phyloP scores from a whole-genome alignment of 2,797 vertebrate species.

The Loris lydekkerianus region DNA sequence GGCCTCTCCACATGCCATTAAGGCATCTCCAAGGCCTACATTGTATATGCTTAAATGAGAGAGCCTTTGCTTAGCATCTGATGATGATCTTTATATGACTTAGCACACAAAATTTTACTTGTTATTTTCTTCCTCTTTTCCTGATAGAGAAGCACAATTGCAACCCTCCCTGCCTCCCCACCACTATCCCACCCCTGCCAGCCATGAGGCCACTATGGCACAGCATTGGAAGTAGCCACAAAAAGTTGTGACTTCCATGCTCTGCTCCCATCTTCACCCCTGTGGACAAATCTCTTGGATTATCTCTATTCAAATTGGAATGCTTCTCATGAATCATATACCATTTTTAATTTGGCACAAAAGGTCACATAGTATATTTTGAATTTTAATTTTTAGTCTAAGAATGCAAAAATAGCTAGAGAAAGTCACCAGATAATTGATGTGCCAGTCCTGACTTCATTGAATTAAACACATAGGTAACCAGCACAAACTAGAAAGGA shows the following conservation, averaged over 20 bases:
- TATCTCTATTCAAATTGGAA: slow-evolving; percentile 41
- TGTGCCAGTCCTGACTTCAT: background rate
- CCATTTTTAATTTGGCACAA: slow-evolving; percentile 39
- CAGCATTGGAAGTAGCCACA: background rate
- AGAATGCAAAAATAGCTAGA: slow-evolving; percentile 24
- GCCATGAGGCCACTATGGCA: background rate
- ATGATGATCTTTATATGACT: slow-evolving; percentile 25
- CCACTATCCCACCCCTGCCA: too few species aligned
- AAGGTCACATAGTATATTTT: slow-evolving; percentile 34
- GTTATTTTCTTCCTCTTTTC: slow-evolving; percentile 54
- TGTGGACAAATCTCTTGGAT: background rate
- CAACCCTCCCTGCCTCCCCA: background rate
- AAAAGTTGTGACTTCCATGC: slow-evolving; percentile 30
- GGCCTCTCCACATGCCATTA: background rate
- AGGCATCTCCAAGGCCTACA: background rate
- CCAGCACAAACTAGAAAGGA: slow-evolving; percentile 48
- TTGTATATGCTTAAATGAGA: slow-evolving; percentile 39
- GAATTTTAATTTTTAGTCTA: slow-evolving; percentile 65
- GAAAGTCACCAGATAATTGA: background rate
- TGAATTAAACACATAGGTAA: slow-evolving; percentile 4
- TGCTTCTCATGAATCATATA: background rate
- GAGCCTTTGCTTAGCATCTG: slow-evolving; percentile 31
- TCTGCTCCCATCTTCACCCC: background rate
- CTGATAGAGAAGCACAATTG: background rate
- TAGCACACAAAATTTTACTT: slow-evolving; percentile 19